Conservation (phyloP, 37 sponge, comb jelly and placozoan genomes). For the Agelas oroides region DNA sequence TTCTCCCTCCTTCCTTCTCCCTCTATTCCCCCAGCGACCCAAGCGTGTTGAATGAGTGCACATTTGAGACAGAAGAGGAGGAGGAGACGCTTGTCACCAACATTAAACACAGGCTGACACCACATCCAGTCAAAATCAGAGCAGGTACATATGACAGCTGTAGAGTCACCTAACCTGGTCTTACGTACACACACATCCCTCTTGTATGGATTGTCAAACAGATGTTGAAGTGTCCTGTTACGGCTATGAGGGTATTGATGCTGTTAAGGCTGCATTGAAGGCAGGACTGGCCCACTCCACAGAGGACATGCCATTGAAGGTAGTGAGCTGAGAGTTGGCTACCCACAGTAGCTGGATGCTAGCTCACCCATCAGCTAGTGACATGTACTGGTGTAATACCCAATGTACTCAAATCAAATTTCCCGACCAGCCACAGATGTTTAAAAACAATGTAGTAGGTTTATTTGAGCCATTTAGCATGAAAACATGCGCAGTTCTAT, state of each 20-base stretch:
- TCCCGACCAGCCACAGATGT: too few species aligned
- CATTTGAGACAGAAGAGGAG: constrained; percentile 63
- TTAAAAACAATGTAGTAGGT: too few species aligned
- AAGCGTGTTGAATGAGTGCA: constrained; percentile 56
- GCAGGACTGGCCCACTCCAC: constrained; percentile 85
- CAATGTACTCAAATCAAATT: background rate
- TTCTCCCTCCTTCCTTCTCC: too few species aligned
- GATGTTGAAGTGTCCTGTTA: constrained; percentile 96
- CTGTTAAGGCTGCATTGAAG: constrained; percentile 89
- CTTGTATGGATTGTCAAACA: background rate
- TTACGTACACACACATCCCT: background rate
- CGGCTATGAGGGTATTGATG: constrained; percentile 98
- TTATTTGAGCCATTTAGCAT: too few species aligned
- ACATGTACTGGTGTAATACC: background rate
- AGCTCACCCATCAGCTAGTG: background rate
- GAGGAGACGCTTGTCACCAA: constrained; percentile 74
- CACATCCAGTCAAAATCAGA: constrained; percentile 96
- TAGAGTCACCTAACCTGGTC: too few species aligned
- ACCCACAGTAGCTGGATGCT: background rate
- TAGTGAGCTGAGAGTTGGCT: background rate
- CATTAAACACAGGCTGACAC: constrained; percentile 92
- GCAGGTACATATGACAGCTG: constrained; percentile 62
- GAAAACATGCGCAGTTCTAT: too few species aligned
- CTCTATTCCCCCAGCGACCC: constrained; percentile 57
- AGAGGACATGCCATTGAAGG: constrained; percentile 84